Base-by-base conservation (phyloP, 2,888 invertebrate species). In the Drosophila pegasa region DNA sequence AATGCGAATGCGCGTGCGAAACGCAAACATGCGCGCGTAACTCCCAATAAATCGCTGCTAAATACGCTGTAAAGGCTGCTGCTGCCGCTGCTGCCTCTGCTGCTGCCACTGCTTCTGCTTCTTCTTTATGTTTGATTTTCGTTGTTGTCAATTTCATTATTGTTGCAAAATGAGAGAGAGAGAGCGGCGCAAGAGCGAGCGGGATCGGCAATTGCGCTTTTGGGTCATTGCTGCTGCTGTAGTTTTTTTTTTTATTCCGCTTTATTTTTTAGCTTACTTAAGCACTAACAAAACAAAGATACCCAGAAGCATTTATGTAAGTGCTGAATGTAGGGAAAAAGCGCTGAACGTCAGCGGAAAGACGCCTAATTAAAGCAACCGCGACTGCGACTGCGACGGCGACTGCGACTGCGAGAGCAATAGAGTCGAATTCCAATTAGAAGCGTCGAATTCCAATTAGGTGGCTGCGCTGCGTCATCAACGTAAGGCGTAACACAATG, bases 371-470 rank as follows among this genome's bases (percentile, higher is more conserved):
- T 87, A 77, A 87, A 73, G 45, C 72, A 51, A 58, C 64, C 16
- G 38, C 63, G 64, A 33, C 70, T 43, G 55, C 52, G 38, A 35
- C 35, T 35, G 45, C 51, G 38, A 35, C 35, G 29, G 45, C 51
- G 43, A 25, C 48, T 40, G 55, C 56, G 29, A 37, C 37, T 33
- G 50, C 56, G 52, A 45, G 45, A 58, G 59, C 60, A 76, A 69
- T 69, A 78, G 67, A 71, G 71, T 78, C 75, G 68, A 66, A 84
- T 87, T 84, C 82, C 75, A 81, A 88, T 83, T 87, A 75, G 72
- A 78, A 76, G 69, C 78, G 80, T 80, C 80, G 75, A 83, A 80
- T 85, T 88, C 88, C 87, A 86, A 88, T 88, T 88, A 83, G 83
- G 75, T 80, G 67, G 66, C 40, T 38, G 74, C 80, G 78, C 87